Evolutionary conservation across 2,888 invertebrate species (phyloP), one percentile per base, ranked within the genome.

Genomic region (Mylabris sibirica): DNA sequence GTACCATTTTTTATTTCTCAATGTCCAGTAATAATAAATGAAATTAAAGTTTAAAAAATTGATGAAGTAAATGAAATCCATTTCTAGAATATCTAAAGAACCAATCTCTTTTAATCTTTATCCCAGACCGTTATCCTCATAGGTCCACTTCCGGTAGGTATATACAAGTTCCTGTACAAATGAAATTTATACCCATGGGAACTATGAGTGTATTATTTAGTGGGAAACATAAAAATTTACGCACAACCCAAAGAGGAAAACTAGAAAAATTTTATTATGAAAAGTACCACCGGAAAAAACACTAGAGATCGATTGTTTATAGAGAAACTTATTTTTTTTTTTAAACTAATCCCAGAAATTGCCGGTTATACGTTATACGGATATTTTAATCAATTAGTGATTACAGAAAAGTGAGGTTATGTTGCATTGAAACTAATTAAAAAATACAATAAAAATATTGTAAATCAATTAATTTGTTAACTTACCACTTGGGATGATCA

Each of bases 101-200:
- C 83, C 84, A 84, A 84, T 85, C 84, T 84, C 83, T 84, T 84
- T 84, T 84, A 85, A 85, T 85, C 84, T 84, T 82, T 84, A 84
- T 84, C 17, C 83, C 82, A 80, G 30, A 30, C 30, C 30, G 83
- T 79, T 82, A 82, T 78, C 81, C 85, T 84, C 84, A 65, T 77
- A 81, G 84, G 85, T 80, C 83, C 83, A 85, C 83, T 85, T 84
- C 81, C 75, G 76, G 79, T 83, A 84, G 84, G 20, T 20, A 20
- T 49, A 20, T 49, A 17, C 6, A 20, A 83, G 81, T 84, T 84
- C 82, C 81, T 76, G 82, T 82, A 84, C 83, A 84, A 84, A 85
- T 84, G 84, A 84, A 85, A 83, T 81, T 79, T 79, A 80, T 79
- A 78, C 84, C 82, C 80, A 30, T 49, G 81, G 79, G 84, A 80